Evolutionary conservation across 37 sponge, comb jelly and placozoan genomes (phyloP).

Genomic region (Axinella damicornis): DNA sequence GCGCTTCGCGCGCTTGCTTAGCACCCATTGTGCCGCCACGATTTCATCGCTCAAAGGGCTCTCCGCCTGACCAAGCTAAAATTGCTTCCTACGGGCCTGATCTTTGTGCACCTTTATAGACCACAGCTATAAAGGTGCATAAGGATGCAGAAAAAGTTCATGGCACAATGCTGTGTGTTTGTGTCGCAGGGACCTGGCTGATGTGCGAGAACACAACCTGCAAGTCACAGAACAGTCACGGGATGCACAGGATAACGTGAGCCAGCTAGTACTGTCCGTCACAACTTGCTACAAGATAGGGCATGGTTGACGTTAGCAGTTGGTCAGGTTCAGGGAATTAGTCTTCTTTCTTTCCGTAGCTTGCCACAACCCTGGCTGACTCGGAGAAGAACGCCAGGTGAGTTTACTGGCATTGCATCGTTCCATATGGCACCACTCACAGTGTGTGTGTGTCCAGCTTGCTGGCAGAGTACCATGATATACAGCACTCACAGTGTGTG

Average conservation of each 20-base stretch:
- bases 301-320: too few species aligned
- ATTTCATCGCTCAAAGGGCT: too few species aligned
- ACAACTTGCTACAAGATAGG: too few species aligned
- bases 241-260: constrained; percentile 75
- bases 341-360: constrained; percentile 29
- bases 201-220: constrained; percentile 79
- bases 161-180: neutral
- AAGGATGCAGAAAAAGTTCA: too few species aligned
- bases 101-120: too few species aligned
- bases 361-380: constrained; percentile 76
- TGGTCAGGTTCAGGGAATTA: too few species aligned
- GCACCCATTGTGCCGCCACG: too few species aligned
- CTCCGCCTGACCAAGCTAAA: too few species aligned
- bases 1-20: too few species aligned
- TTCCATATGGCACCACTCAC: neutral
- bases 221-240: constrained; percentile 64
- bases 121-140: neutral
- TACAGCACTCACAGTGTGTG: neutral
- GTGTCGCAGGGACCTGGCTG: constrained; percentile 69
- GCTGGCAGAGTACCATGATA: neutral
- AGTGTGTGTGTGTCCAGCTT: neutral
- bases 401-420: neutral
- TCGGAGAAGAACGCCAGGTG: constrained; percentile 92
- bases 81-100: too few species aligned
- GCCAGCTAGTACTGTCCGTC: neutral